Evolutionary conservation across 2,797 vertebrate genomes (phyloP).

Genomic region (Monodelphis domestica): DNA sequence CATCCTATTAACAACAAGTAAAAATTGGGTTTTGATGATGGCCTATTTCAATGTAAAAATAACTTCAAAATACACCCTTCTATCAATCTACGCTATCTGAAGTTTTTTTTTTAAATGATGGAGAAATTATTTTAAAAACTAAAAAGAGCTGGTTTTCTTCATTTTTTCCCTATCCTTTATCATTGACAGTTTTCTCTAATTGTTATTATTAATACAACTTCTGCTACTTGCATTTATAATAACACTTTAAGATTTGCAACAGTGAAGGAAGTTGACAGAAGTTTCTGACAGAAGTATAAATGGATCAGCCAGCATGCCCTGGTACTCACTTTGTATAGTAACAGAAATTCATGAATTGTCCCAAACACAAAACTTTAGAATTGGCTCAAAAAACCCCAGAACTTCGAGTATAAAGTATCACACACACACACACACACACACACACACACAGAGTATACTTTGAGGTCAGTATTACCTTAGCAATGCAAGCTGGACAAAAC

Average conservation of each 20-base stretch:
- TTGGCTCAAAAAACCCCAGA: background rate
- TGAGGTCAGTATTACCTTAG: conserved; percentile 89
- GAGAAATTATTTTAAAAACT: background rate
- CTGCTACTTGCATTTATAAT: background rate
- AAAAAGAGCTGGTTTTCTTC: background rate
- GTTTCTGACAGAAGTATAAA: background rate
- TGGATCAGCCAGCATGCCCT: background rate
- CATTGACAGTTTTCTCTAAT: background rate
- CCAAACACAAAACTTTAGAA: background rate
- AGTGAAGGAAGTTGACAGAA: background rate
- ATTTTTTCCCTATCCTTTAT: background rate
- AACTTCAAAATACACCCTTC: background rate
- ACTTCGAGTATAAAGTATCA: no score
- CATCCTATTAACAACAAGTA: background rate
- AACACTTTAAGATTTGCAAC: background rate
- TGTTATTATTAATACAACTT: background rate
- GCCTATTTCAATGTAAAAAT: background rate
- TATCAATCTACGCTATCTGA: background rate
- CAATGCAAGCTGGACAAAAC: conserved; percentile 99
- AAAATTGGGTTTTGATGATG: background rate
- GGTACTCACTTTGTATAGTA: background rate
- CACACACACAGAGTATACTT: background rate
- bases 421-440: no score
- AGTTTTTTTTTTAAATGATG: background rate
- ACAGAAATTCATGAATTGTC: background rate